phyloP scores from a whole-genome alignment of 2,797 vertebrate species.

The Syndactyla subalaris region DNA sequence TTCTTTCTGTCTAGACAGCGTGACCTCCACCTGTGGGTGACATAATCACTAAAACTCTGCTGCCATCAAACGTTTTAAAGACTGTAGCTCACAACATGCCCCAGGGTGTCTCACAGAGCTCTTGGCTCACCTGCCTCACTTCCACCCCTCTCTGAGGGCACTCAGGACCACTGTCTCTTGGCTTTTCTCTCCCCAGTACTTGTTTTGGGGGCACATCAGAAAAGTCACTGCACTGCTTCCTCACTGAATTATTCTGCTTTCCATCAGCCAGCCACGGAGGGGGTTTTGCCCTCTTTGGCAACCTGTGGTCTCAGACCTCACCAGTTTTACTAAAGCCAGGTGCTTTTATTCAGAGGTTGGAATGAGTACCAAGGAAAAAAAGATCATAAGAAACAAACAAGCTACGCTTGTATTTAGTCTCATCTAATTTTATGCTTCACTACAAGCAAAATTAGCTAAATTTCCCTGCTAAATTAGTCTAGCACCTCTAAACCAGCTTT shows the following conservation, averaged over 20 bases:
- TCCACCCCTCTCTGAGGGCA: background rate
- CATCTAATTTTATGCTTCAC: conserved; percentile 15
- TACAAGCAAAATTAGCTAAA: background rate
- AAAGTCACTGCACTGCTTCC: background rate
- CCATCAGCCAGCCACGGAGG: fast-evolving
- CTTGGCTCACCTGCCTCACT: background rate
- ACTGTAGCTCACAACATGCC: background rate
- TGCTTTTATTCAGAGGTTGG: background rate
- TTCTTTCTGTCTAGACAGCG: background rate
- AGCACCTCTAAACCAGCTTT: background rate
- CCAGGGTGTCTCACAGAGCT: background rate
- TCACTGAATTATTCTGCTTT: background rate
- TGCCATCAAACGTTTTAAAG: background rate
- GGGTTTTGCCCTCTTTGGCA: background rate
- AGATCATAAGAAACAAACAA: background rate
- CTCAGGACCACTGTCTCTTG: fast-evolving
- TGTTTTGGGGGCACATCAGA: background rate
- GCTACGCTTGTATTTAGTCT: background rate
- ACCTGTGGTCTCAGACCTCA: background rate
- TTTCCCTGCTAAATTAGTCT: conserved; percentile 17
- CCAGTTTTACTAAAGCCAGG: background rate
- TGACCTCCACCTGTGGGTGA: background rate
- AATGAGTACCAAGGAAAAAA: background rate
- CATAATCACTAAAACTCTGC: background rate
- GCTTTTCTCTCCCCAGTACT: background rate